These are phyloP conservation scores for Sminthopsis crassicaudata DNA, from an alignment of 2,113 vertebrate species.

Conservation along the genomic window DNA sequence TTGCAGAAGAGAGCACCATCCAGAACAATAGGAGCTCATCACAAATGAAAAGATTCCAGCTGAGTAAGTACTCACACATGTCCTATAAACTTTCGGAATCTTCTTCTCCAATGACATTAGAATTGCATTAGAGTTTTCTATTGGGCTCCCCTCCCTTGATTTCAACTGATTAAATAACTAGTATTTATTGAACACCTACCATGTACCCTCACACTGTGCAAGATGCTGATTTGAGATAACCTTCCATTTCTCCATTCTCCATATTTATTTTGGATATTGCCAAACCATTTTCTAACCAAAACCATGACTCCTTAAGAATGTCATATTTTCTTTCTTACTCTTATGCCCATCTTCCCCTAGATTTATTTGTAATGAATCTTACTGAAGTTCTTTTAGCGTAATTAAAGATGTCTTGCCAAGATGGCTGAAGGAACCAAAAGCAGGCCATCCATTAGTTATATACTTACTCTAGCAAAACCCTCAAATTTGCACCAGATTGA, in stretches of 20 bases:
- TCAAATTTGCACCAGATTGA: background rate
- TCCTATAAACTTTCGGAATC: background rate
- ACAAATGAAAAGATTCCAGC: background rate
- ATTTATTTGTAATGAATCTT: background rate
- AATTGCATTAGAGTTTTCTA: background rate
- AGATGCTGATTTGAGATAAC: background rate
- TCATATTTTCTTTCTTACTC: background rate
- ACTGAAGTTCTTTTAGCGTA: background rate
- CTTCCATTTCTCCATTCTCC: background rate
- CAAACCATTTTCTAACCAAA: background rate
- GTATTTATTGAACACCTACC: background rate
- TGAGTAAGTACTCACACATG: background rate
- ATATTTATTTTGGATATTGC: background rate
- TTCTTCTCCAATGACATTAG: background rate
- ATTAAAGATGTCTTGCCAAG: background rate
- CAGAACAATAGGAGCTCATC: background rate
- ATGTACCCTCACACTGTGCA: background rate
- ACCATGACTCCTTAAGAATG: background rate
- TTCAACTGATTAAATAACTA: background rate
- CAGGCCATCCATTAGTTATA: background rate
- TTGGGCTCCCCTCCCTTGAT: background rate
- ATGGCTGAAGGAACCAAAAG: background rate
- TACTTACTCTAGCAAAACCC: background rate
- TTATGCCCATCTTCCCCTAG: background rate
- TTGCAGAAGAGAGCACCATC: background rate